Evolutionary conservation across 2,888 invertebrate species (phyloP), one percentile per base, ranked within the genome.

Genomic region (Cordylochernes scorpioides): DNA sequence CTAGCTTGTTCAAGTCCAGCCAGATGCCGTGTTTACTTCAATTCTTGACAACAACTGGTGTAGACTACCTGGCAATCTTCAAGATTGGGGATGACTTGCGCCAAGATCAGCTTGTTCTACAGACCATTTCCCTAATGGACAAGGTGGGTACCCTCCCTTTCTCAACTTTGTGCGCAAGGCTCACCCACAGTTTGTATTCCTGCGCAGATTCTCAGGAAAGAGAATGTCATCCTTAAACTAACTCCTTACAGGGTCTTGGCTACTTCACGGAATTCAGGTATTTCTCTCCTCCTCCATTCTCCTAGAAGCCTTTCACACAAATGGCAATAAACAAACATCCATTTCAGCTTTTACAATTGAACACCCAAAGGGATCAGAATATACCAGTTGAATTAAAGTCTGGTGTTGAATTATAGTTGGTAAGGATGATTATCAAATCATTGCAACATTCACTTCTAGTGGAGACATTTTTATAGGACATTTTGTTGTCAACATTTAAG

Each of bases 101-200:
- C 3, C 94, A 97, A 56, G 94, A 97, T 57, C 94, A 97, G 53
- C 61, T 97, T 2, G 80, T 97, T 36, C 57, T 97, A 26, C 94
- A 97, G 58, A 94, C 94, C 63, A 91, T 99, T 22, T 80, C 84
- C 0, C 57, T 99, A 9, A 97, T 99, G 88, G 97, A 99, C 52
- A 82, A 51, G 46, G 55, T 56, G 40, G 31, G 22, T 22, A 19
- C 10, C 10, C 10, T 2, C 10, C 10, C 9, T n/a, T 25, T 25
- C 13, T n/a, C 25, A 25, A 25, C 10, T n/a, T n/a, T n/a, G n/a
- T n/a, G n/a, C n/a, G n/a, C n/a, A n/a, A n/a, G n/a, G n/a, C n/a
- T n/a, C n/a, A n/a, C n/a, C n/a, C n/a, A n/a, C n/a, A n/a, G n/a
- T n/a, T n/a, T n/a, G n/a, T n/a, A n/a, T n/a, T 29, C 22, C 27